Conservation (phyloP, 1,140 invertebrate genomes). For the Drosophila ohnishii region DNA sequence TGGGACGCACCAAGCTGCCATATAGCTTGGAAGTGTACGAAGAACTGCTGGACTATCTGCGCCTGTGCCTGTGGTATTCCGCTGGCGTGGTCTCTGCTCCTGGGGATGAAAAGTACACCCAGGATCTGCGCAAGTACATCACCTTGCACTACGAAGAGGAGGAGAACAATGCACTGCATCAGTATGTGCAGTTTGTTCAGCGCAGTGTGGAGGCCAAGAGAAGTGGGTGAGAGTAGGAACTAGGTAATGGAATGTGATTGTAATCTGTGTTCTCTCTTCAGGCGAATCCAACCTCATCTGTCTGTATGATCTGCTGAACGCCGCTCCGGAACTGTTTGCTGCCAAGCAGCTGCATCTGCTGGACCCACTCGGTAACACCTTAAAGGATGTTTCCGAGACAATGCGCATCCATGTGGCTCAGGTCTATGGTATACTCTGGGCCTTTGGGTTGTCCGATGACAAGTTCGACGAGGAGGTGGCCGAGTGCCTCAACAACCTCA, state of each 20-base stretch:
- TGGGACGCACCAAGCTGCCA: constrained; percentile 87
- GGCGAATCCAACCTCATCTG: constrained; percentile 74
- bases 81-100: constrained; percentile 83
- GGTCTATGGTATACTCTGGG: constrained; percentile 76
- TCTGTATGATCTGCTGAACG: constrained; percentile 79
- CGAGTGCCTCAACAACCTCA: constrained; percentile 60
- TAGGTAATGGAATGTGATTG: neutral
- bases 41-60: constrained; percentile 90
- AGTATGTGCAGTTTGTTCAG: constrained; percentile 81
- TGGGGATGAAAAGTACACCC: constrained; percentile 67
- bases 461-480: constrained; percentile 71
- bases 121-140: constrained; percentile 71
- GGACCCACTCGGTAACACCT: constrained; percentile 67
- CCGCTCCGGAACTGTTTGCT: constrained; percentile 71
- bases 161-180: constrained; percentile 73
- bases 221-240: constrained; percentile 43
- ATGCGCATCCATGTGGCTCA: constrained; percentile 77
- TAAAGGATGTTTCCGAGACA: constrained; percentile 80
- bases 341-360: constrained; percentile 69
- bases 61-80: constrained; percentile 87
- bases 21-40: constrained; percentile 87
- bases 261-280: neutral
- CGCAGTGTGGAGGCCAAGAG: constrained; percentile 78
- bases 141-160: constrained; percentile 60
- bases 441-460: constrained; percentile 64